Evolutionary conservation across 2,888 invertebrate species (phyloP), one percentile per base, ranked within the genome.

Genomic region (Steromphala cineraria): DNA sequence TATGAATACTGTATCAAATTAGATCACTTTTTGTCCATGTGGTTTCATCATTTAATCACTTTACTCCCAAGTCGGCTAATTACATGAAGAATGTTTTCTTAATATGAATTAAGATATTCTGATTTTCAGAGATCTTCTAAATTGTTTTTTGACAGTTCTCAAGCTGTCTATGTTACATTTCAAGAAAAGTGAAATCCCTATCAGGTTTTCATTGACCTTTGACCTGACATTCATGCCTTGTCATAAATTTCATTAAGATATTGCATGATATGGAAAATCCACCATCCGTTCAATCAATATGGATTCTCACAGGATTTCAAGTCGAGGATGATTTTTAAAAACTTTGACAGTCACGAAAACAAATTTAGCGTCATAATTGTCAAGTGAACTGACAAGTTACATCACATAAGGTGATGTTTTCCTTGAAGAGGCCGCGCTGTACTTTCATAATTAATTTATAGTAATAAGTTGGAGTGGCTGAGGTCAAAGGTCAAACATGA

Each of bases 181-280:
- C 46, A 5, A 46, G 46, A 13, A 46, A 46, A 46, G 46, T 46
- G 46, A 46, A 5, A 10, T 10, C 46, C 46, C 10, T 46, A 46
- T 46, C 46, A 46, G 46, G 5, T 46, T 46, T 62, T 62, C 13
- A 10, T 28, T 28, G 28, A 62, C 62, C 62, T 62, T 62, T 24
- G 62, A 62, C 62, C 62, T 0, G 17, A n/a, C 28, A 8, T 21
- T 28, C 62, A 28, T 24, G 28, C 28, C 21, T 62, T 62, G 62
- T 62, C 21, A 62, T 62, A 62, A 62, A 62, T 62, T 62, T 62
- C 62, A 62, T 62, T 62, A 62, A 62, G 62, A 62, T 62, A 62
- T 62, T 62, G 62, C 62, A 24, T 28, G 62, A 62, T 62, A 62
- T 13, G 4, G 24, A 28, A 28, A 24, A 24, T 28, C 21, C 21